A percentile compares a stretch with the other conserved stretches of the same genome.
Evolutionary conservation across 2,888 invertebrate species (phyloP).

Genomic region (Caenorhabditis macrosperma): DNA sequence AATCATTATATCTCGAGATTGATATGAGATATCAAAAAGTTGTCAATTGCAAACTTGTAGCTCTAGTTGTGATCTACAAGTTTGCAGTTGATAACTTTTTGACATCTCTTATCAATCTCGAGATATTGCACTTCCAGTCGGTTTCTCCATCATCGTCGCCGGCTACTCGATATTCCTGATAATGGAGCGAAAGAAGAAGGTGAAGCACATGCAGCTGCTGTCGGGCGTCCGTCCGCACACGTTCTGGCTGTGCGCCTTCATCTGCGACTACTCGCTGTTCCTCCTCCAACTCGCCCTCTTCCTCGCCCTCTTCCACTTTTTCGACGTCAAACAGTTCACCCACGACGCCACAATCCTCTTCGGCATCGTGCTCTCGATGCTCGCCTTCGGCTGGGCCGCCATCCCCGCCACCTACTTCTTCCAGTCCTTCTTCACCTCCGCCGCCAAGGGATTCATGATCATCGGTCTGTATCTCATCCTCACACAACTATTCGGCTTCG

Average conservation of each 20-base stretch:
- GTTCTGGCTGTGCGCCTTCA: slow-evolving; percentile 73
- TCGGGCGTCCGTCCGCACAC: slow-evolving; percentile 72
- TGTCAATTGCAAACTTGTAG: no score
- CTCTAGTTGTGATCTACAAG: no score
- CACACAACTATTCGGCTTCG: slow-evolving; percentile 74
- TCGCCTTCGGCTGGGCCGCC: slow-evolving; percentile 72
- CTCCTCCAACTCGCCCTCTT: slow-evolving; percentile 66
- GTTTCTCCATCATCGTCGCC: slow-evolving; percentile 62
- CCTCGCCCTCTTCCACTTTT: slow-evolving; percentile 67
- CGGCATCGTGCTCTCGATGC: slow-evolving; percentile 58
- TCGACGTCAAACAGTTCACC: slow-evolving; percentile 65
- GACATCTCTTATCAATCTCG: no score
- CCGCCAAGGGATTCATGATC: slow-evolving; percentile 76
- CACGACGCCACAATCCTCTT: slow-evolving; percentile 55
- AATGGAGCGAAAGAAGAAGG: slow-evolving; percentile 75
- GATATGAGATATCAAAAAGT: no score
- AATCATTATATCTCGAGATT: no score
- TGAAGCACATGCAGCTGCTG: slow-evolving; percentile 76
- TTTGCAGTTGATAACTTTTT: no score
- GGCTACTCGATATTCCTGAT: slow-evolving; percentile 73
- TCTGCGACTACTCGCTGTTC: slow-evolving; percentile 74
- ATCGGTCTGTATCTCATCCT: slow-evolving; percentile 75
- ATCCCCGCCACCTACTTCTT: slow-evolving; percentile 75
- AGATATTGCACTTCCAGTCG: no score
- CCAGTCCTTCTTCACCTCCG: slow-evolving; percentile 73